Evolutionary conservation across 1,140 invertebrate genomes (phyloP), one percentile per base, ranked within the genome.

Genomic region (Drosophila orosa): DNA sequence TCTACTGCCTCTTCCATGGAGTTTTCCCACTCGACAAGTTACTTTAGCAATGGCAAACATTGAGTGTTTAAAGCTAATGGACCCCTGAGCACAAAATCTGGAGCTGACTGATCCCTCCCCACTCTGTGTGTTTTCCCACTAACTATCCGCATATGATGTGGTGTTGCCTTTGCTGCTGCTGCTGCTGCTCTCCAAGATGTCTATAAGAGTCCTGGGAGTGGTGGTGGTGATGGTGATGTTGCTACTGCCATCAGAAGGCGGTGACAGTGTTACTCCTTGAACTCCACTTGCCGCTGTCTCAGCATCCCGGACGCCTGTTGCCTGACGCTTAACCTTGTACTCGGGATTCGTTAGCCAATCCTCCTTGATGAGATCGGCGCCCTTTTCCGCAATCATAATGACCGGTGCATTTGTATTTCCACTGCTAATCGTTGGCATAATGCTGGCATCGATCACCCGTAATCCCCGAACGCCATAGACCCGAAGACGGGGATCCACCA

Each of bases 331-430:
- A 1, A 90, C 68, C 44, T 80, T 90, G 42, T 92, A 92, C 65
- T 91, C 89, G 35, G 91, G 91, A 90, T 92, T 92, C n/a, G 72
- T 80, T 3, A 94, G 84, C 95, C 95, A 96, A 89, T 96, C 95
- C 78, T 94, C 93, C 92, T 96, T 96, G 58, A 97, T 96, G 75
- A 97, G 92, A 92, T 97, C 96, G 0, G 96, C 94, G 3, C 95
- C 96, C 92, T 97, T 97, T 86, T 98, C 97, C 1, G 94, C 97
- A 31, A 98, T 97, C 96, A 97, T 97, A 40, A 97, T 96, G 7
- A 95, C 94, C 4, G 97, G 96, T 0, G 96, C 97, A 92, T 97
- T 97, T 0, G 96, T 97, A 80, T 97, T 97, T 4, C 97, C 96
- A 73, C 94, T 94, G 93, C 91, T 94, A 90, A 98, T 96, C 0